These are phyloP conservation scores for Martes martes DNA, from an alignment of 2,113 vertebrate genomes.

Conservation along the genomic window DNA sequence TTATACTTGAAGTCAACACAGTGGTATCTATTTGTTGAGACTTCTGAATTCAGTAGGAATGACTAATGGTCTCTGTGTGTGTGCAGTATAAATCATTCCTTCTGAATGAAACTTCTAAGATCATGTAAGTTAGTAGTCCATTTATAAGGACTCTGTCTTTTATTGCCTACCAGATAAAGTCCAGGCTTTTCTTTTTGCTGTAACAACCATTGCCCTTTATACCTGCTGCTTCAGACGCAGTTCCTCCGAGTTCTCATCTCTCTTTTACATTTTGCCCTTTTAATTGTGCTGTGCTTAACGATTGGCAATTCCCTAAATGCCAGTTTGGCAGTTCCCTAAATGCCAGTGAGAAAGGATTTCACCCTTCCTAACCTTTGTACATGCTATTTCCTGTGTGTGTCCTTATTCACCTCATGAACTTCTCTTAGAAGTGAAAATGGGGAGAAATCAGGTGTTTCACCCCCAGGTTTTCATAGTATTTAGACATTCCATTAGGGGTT, in stretches of 20 bases:
- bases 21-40: conserved; percentile 15
- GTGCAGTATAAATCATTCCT: not conserved
- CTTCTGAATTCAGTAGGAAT: not conserved
- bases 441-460: not conserved
- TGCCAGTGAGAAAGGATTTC: not conserved
- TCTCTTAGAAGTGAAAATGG: not conserved
- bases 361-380: not conserved
- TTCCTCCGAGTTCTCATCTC: not conserved
- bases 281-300: not conserved
- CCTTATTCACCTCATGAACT: not conserved
- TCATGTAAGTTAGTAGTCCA: not conserved
- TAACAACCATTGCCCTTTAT: not conserved
- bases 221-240: not conserved
- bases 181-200: not conserved
- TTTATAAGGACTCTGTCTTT: not conserved
- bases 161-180: not conserved
- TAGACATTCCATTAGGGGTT: not conserved
- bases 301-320: not conserved
- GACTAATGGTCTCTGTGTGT: not conserved
- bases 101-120: not conserved
- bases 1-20: not conserved
- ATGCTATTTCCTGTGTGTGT: not conserved
- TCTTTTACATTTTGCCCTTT: not conserved
- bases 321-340: not conserved
- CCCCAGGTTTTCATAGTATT: not conserved